Base-by-base conservation (phyloP, 2,888 invertebrate genomes). In the Idaea dimidiata region DNA sequence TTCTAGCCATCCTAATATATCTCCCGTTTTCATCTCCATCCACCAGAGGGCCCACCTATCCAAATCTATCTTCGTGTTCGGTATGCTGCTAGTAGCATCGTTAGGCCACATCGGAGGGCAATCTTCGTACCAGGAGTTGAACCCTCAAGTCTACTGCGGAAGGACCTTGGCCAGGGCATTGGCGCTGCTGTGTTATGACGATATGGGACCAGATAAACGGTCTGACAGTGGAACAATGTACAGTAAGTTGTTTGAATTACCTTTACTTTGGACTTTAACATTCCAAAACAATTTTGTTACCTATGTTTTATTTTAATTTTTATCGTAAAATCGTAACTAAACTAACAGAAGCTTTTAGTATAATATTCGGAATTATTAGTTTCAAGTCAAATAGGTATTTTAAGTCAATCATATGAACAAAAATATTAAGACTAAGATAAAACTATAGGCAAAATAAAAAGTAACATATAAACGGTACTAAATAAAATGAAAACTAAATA, bases 101-200 rank as follows among this genome's bases (percentile, higher is more conserved):
- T 72, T 68, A 0, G 84, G 74, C 0, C 83, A 85, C 70, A 81
- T 86, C 53, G 77, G 79, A 0, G 80, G 78, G 0, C 63, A 67
- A 1, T 7, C 63, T 1, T 3, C 71, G 1, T 59, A 31, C 16
- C 82, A 83, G 66, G 79, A 81, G 3, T 3, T 68, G 1, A 74
- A 64, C 32, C 78, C 81, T 0, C 80, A 81, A 61, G 65, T 77
- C 4, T 88, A 86, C 72, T 88, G 88, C 62, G 88, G 87, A 0
- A 74, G 86, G 7, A 71, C 68, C 0, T 68, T 88, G 17, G 82
- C 88, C 0, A 73, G 76, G 17, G 78, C 82, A 0, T 65, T 88
- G 1, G 84, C 83, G 0, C 8, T 74, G 1, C 18, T 88, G 0
- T 88, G 88, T 62, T 78, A 66, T 57, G 79, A 80, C 3, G 78